Percentiles rank a stretch among this genome's conserved stretches.
Evolutionary conservation across 2,888 invertebrate genomes (phyloP).

Genomic region (Dichetophora obliterata): DNA sequence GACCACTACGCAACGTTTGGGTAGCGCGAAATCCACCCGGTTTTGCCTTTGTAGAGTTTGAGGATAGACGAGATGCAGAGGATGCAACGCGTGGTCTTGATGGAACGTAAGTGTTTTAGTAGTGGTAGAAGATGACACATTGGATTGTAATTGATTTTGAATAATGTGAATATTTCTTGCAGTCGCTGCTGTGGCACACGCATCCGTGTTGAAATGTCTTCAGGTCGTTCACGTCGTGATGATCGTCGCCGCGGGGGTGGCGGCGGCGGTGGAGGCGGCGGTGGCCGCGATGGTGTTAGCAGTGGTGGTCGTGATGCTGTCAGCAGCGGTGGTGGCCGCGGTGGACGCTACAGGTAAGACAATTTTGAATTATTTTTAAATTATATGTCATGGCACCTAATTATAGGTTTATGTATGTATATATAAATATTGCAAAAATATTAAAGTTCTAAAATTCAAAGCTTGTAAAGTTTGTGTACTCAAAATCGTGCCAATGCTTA

Average conservation of each 20-base stretch:
- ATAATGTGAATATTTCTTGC: constrained; percentile 49
- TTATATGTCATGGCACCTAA: constrained; percentile 1
- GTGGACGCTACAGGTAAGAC: constrained; percentile 65
- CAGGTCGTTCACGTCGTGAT: constrained; percentile 83
- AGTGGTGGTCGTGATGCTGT: constrained; percentile 53
- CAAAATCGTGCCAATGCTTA: background rate
- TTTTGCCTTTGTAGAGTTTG: constrained; percentile 89
- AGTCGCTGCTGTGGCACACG: constrained; percentile 91
- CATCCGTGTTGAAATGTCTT: constrained; percentile 94
- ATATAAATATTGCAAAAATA: background rate
- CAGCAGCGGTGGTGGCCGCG: constrained; percentile 55
- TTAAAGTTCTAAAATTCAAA: background rate
- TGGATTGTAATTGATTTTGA: background rate
- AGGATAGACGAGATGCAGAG: constrained; percentile 87
- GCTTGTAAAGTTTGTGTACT: background rate
- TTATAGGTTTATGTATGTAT: constrained; percentile 16
- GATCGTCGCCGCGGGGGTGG: constrained; percentile 72
- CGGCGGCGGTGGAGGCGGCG: constrained; percentile 60
- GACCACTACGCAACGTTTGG: constrained; percentile 89
- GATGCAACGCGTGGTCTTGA: constrained; percentile 85
- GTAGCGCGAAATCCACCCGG: constrained; percentile 92
- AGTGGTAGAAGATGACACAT: background rate
- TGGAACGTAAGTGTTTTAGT: constrained; percentile 77
- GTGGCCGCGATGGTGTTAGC: constrained; percentile 58
- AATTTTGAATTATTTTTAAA: constrained; percentile 20